Base-by-base conservation (phyloP, 2,113 vertebrate species). In the Toxotes jaculatrix region DNA sequence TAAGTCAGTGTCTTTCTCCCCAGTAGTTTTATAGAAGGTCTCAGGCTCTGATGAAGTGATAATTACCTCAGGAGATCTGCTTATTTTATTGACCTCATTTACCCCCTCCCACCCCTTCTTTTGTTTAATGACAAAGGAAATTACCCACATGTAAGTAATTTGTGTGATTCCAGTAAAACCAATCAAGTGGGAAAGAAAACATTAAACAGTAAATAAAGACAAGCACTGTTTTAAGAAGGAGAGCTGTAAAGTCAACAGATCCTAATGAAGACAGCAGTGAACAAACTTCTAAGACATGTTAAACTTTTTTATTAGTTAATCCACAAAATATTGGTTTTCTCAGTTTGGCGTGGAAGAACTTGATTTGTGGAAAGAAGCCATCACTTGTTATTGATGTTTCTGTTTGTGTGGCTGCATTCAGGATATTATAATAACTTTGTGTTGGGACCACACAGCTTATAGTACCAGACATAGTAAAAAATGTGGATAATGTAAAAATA, bases 61-160 rank as follows among this genome's bases (percentile, higher is more conserved):
- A 78, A 79, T 82, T 49, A 62, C 57, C 49, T 7, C 3, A 42
- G 11, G 23, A 45, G 16, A 9, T 79, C 51, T 38, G 21, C 36
- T 56, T 31, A 32, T 40, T 49, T 65, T 47, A 75, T 21, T 36
- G 16, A 27, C 34, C 60, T 76, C 38, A 53, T 70, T 64, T 51
- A 19, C 59, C 70, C 31, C 47, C 23, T 23, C 62, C n/a, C n/a
- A 31, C 4, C 45, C 68, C 17, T 70, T 27, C 64, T 62, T 65
- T 62, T 72, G 61, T 64, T 83, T 77, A 68, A 67, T 55, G 62
- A 55, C 49, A 23, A 67, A 27, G 67, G 45, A 72, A 87, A 80
- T 87, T 34, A 77, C n/a, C 61, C 61, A 75, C 66, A 45, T 77
- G 76, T 49, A 43, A 79, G 76, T 76, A 21, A 83, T 72, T 59